Conservation (phyloP, 2,113 vertebrate genomes). For the Condylura cristata region DNA sequence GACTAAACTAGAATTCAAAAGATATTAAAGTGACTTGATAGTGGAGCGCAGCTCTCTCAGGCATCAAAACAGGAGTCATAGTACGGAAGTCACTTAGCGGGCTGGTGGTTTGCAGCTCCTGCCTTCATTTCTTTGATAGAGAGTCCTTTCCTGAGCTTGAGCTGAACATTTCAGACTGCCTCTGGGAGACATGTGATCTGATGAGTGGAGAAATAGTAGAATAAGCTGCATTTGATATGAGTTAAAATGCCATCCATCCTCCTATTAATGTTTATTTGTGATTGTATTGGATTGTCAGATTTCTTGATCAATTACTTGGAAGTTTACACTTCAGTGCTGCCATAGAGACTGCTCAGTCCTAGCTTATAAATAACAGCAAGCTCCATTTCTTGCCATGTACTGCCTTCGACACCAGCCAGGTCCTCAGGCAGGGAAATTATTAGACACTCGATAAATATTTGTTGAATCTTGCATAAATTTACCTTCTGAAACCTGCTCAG, state of each 20-base stretch:
- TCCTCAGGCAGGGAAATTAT: neutral
- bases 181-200: neutral
- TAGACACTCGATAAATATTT: conserved; percentile 25
- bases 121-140: fast-evolving
- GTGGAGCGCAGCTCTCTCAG: neutral
- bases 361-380: neutral
- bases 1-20: conserved; percentile 1
- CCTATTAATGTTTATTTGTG: neutral
- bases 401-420: neutral
- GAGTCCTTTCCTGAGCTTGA: neutral
- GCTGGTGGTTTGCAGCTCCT: neutral
- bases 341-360: neutral
- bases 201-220: neutral
- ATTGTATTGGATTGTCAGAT: neutral
- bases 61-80: fast-evolving
- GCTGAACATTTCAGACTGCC: neutral
- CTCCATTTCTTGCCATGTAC: neutral
- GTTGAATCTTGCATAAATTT: neutral
- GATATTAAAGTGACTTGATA: neutral
- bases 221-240: neutral
- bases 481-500: neutral
- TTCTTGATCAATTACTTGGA: neutral
- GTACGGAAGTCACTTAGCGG: neutral
- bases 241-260: neutral
- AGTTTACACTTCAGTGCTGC: neutral